phyloP scores from a whole-genome alignment of 2,888 invertebrate genomes.

The Pyrrhia umbra region DNA sequence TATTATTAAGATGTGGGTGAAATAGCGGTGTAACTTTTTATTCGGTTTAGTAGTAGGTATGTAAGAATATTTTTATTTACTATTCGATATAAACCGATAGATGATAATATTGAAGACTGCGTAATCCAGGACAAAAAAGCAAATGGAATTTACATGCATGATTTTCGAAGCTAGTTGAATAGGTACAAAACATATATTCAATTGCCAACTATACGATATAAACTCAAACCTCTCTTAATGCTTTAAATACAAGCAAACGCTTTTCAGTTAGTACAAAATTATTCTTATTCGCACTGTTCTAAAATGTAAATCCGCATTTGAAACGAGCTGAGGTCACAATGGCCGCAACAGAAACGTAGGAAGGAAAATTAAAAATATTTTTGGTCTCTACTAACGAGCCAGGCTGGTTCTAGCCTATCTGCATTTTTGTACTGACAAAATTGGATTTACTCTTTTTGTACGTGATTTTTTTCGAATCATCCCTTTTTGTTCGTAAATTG shows the following conservation, averaged over 20 bases:
- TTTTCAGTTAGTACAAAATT: conserved; percentile 36
- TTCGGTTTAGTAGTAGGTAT: too few species aligned
- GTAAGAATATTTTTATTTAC: too few species aligned
- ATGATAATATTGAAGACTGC: too few species aligned
- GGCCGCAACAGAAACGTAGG: conserved; percentile 72
- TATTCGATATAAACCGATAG: too few species aligned
- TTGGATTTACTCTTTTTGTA: conserved; percentile 68
- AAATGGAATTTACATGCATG: too few species aligned
- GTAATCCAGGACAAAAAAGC: too few species aligned
- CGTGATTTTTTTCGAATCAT: conserved; percentile 60
- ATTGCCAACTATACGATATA: not conserved
- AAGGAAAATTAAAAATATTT: conserved; percentile 83
- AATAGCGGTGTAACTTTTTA: not conserved
- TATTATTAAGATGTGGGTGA: conserved; percentile 9
- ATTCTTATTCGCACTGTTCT: conserved; percentile 49
- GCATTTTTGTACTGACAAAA: conserved; percentile 69
- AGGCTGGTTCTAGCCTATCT: conserved; percentile 63
- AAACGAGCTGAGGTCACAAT: conserved; percentile 72
- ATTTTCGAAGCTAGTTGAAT: too few species aligned
- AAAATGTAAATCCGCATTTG: conserved; percentile 62
- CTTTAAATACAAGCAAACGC: conserved; percentile 16
- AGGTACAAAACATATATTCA: too few species aligned
- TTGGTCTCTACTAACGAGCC: conserved; percentile 68
- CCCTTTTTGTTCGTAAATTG: conserved; percentile 48
- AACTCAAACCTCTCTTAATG: not conserved